Base-by-base conservation (phyloP, 1,140 invertebrate species). In the Bombus pascuorum region DNA sequence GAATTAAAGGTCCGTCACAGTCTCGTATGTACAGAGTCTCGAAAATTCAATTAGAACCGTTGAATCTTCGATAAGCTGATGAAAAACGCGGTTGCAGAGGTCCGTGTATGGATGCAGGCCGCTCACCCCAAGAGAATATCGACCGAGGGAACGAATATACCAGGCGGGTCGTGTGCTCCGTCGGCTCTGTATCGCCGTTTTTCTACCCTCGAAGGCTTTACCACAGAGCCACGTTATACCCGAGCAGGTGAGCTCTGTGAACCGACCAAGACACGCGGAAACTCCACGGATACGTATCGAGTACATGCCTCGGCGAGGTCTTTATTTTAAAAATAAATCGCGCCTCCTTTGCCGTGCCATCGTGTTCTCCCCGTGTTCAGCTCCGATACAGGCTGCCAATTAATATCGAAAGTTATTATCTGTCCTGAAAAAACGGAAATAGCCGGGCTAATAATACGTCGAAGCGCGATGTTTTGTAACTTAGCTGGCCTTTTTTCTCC, bases 111-210 rank as follows among this genome's bases (percentile, higher is more conserved):
- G 73, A 86, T 87, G 72, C 88, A 91, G 92, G 91, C 82, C 90
- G 88, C 92, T 93, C 87, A 92, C 91, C 92, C 88, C 91, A 87
- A 86, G 62, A 77, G 68, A 89, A 91, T 93, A 93, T 93, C 92
- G 92, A 93, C 88, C 92, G 87, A 28, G 53, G 1, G 28, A 62
- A 74, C 76, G 81, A 80, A 73, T 83, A 72, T 88, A 83, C 84
- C 86, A 66, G 83, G 65, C 81, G 77, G 73, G 70, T 5, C 39
- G 37, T 44, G 66, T 34, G 68, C 34, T 81, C 71, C 81, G 75
- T 83, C 73, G 47, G 34, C 47, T 62, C 82, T 66, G 57, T 71
- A 68, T 57, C 81, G 78, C 83, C 75, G 65, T 28, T 79, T 80
- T 81, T 18, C 71, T 47, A 77, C 84, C 65, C 88, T 84, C 74